A percentile compares a stretch with the other conserved stretches of the same genome.
phyloP scores from a whole-genome alignment of 2,113 vertebrate genomes.

The Myrmecophaga tridactyla region DNA sequence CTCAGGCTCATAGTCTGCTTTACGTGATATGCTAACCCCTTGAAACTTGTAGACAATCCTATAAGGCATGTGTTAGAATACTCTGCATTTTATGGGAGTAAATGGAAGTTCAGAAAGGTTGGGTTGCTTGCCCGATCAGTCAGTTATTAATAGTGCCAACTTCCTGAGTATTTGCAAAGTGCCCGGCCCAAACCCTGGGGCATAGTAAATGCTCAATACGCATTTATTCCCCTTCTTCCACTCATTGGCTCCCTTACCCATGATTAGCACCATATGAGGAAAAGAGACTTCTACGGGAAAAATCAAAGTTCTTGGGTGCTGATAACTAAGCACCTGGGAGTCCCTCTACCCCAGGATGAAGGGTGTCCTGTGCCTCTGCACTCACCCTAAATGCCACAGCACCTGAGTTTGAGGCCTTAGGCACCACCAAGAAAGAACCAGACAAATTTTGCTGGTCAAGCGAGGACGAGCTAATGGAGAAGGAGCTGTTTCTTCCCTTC shows the following conservation, averaged over 20 bases:
- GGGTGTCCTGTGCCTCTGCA: background rate
- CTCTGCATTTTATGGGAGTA: background rate
- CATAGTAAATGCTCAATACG: background rate
- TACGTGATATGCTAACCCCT: no score
- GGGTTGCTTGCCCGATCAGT: no score
- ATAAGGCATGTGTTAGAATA: background rate
- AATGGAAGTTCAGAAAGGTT: background rate
- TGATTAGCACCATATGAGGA: no score
- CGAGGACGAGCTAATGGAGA: slow-evolving; percentile 82
- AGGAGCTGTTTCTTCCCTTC: slow-evolving; percentile 48
- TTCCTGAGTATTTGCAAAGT: background rate
- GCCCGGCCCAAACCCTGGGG: background rate
- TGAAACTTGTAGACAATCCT: background rate
- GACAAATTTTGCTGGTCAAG: slow-evolving; percentile 68
- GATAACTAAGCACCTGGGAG: background rate
- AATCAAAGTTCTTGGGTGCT: background rate
- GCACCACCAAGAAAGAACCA: background rate
- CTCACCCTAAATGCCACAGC: background rate
- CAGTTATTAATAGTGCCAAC: no score
- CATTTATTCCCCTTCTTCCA: rapidly evolving
- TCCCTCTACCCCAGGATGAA: background rate
- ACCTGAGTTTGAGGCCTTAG: background rate
- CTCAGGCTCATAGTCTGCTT: background rate
- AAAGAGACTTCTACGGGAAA: background rate
- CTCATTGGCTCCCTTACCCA: no score